Conservation (phyloP, 2,113 vertebrate species). For the Leiothrix lutea region DNA sequence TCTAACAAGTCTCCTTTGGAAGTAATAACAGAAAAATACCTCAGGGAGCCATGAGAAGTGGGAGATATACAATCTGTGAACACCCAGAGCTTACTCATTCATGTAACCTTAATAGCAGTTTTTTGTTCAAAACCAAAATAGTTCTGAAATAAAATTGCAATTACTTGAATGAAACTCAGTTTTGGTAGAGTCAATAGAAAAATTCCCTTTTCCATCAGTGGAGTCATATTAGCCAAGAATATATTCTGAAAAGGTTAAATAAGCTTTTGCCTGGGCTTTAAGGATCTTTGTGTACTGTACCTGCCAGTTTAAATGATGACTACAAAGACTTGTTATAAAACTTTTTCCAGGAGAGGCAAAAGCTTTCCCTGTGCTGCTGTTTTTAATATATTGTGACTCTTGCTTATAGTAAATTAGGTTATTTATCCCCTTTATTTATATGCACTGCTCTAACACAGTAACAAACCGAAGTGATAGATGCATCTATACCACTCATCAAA, state of each 20-base stretch:
- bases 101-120: background rate
- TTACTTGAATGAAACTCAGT: background rate
- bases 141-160: background rate
- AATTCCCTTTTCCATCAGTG: background rate
- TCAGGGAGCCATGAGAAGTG: background rate
- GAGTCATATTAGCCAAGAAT: background rate
- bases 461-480: constrained; percentile 52
- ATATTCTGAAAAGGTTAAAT: background rate
- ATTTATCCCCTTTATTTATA: constrained; percentile 57
- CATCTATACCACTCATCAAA: background rate
- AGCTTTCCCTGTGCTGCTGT: constrained; percentile 1
- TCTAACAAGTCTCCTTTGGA: rapidly evolving
- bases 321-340: constrained; percentile 22
- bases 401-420: constrained; percentile 32
- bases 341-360: constrained; percentile 4
- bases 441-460: background rate
- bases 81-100: background rate
- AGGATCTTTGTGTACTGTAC: background rate
- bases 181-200: background rate
- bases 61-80: rapidly evolving
- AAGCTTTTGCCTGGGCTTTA: background rate
- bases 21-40: background rate
- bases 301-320: constrained; percentile 54
- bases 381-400: constrained; percentile 41
- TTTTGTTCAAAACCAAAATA: background rate